A percentile compares a stretch with the other conserved stretches of the same genome.
phyloP scores from a whole-genome alignment of 2,113 vertebrate species.

The Panurus biarmicus region DNA sequence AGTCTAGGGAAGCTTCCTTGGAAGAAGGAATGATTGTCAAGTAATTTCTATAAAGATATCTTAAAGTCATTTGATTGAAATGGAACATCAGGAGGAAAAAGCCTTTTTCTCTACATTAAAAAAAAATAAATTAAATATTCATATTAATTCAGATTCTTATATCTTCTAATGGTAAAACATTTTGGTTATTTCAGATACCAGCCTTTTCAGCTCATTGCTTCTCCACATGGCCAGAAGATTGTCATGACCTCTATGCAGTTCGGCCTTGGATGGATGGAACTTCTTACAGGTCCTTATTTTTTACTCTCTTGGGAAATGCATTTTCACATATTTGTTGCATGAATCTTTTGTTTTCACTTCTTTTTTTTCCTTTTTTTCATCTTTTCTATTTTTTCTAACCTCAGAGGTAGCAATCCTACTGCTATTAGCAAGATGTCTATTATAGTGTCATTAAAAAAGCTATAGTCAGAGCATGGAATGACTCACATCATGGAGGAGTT shows the following conservation, averaged over 20 bases:
- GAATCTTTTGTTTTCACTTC: not conserved
- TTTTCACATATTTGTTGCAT: not conserved
- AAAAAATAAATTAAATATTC: not conserved
- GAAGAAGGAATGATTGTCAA: not conserved
- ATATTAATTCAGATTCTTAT: not conserved
- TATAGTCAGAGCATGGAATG: slow-evolving; percentile 77
- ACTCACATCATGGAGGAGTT: slow-evolving; percentile 83
- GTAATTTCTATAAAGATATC: not conserved
- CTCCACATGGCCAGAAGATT: not conserved
- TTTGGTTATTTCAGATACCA: slow-evolving; percentile 34
- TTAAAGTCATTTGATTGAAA: not conserved
- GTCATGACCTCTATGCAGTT: not conserved
- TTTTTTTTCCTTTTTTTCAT: not conserved
- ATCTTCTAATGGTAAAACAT: slow-evolving; percentile 1
- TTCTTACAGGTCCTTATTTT: slow-evolving; percentile 2
- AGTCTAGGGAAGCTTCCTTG: not conserved
- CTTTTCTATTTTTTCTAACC: slow-evolving; percentile 38
- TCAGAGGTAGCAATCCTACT: slow-evolving; percentile 71
- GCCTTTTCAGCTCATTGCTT: not conserved
- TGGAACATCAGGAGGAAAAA: not conserved
- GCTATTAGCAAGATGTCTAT: slow-evolving; percentile 83
- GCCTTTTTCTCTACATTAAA: not conserved
- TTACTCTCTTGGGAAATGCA: slow-evolving; percentile 34
- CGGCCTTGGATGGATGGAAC: not conserved
- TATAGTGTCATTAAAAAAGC: slow-evolving; percentile 82